These are phyloP conservation scores for Pediacus dermestoides DNA, from an alignment of 2,888 invertebrate species.

Conservation along the genomic window DNA sequence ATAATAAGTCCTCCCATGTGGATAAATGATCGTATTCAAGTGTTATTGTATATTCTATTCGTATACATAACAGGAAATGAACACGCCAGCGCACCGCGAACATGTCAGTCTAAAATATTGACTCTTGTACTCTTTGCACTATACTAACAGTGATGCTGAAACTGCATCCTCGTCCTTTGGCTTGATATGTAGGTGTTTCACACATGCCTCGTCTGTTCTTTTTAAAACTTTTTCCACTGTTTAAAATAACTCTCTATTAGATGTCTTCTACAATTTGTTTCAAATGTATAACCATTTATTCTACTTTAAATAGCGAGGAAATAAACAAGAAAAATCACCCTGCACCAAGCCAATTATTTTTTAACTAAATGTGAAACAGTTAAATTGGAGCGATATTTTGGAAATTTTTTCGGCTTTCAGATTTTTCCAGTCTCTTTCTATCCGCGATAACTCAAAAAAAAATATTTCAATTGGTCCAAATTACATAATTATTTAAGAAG, in stretches of 20 bases:
- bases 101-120: slow-evolving; percentile 35
- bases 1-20: slow-evolving; percentile 14
- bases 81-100: slow-evolving; percentile 30
- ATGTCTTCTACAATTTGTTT: too few species aligned
- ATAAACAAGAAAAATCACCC: too few species aligned
- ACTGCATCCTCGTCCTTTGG: slow-evolving; percentile 8
- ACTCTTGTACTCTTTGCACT: slow-evolving; percentile 32
- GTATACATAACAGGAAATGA: slow-evolving; percentile 31
- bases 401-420: too few species aligned
- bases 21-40: slow-evolving; percentile 20
- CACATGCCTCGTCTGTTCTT: neutral
- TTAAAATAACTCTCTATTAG: slow-evolving; percentile 1
- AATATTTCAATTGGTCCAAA: too few species aligned
- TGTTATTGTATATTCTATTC: slow-evolving; percentile 24
- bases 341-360: too few species aligned
- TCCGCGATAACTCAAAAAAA: too few species aligned
- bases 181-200: slow-evolving; percentile 7
- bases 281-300: too few species aligned
- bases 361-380: too few species aligned
- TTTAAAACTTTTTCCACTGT: slow-evolving; percentile 1
- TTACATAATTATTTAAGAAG: too few species aligned
- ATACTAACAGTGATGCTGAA: slow-evolving; percentile 4
- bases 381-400: too few species aligned
- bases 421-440: too few species aligned
- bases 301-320: too few species aligned